phyloP scores from a whole-genome alignment of 2,113 vertebrate genomes.

The Dascyllus trimaculatus region DNA sequence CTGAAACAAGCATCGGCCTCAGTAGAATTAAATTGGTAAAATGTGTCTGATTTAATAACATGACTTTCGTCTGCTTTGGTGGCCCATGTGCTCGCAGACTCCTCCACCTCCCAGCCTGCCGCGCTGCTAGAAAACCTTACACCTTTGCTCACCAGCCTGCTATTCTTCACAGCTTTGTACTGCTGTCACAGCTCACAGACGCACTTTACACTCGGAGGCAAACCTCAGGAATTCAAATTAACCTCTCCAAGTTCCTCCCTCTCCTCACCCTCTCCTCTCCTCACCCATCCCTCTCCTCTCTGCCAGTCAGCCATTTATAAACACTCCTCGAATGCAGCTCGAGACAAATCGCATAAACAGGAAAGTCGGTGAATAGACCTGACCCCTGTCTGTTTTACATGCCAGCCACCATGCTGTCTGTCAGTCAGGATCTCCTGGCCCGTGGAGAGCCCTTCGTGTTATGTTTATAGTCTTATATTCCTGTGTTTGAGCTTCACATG shows the following conservation, averaged over 20 bases:
- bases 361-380: constrained; percentile 71
- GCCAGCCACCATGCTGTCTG: constrained; percentile 59
- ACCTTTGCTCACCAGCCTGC: neutral
- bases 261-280: constrained; percentile 20
- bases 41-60: no score
- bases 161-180: constrained; percentile 36
- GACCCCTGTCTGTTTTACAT: constrained; percentile 55
- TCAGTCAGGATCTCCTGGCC: constrained; percentile 61
- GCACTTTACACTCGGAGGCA: constrained; percentile 31
- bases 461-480: constrained; percentile 70
- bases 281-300: constrained; percentile 31
- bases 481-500: constrained; percentile 59
- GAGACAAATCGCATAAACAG: constrained; percentile 78
- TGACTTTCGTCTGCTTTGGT: neutral
- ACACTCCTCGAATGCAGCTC: constrained; percentile 56
- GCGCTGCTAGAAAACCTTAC: constrained; percentile 10
- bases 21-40: no score
- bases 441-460: constrained; percentile 47
- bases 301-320: constrained; percentile 68
- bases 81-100: neutral
- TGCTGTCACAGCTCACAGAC: constrained; percentile 57
- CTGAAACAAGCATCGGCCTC: no score
- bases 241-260: neutral
- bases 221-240: constrained; percentile 70
- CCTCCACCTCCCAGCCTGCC: constrained; percentile 11